Conservation (phyloP, 2,113 vertebrate species). For the Hippopotamus amphibius region DNA sequence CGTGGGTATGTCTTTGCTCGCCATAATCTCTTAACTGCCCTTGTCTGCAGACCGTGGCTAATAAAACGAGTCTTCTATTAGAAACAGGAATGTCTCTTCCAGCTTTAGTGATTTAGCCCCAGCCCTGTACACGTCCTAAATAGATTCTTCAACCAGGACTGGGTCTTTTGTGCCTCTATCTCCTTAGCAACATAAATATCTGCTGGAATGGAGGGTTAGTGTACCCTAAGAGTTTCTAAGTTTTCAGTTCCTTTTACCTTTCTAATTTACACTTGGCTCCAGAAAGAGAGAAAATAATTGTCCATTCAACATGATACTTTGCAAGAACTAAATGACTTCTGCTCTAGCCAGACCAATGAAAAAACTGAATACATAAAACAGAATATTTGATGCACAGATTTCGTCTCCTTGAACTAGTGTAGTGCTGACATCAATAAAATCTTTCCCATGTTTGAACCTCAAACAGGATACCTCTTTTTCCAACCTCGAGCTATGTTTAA, state of each 20-base stretch:
- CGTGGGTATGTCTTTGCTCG: background rate
- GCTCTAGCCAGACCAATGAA: background rate
- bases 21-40: background rate
- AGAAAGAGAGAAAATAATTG: constrained; percentile 39
- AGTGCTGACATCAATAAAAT: background rate
- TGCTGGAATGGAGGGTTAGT: background rate
- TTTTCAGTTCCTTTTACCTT: constrained; percentile 1
- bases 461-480: background rate
- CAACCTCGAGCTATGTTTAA: background rate
- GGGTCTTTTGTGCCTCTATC: background rate
- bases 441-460: background rate
- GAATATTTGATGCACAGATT: background rate
- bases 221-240: background rate
- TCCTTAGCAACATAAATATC: constrained; percentile 19
- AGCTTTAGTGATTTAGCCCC: background rate
- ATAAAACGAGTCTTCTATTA: background rate
- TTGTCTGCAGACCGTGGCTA: background rate
- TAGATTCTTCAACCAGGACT: background rate
- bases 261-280: background rate
- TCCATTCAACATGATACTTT: background rate
- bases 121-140: background rate
- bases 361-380: background rate
- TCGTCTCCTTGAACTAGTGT: background rate
- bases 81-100: background rate
- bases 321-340: constrained; percentile 20